Conservation (phyloP, 2,113 vertebrate species). For the Apodemus sylvaticus region DNA sequence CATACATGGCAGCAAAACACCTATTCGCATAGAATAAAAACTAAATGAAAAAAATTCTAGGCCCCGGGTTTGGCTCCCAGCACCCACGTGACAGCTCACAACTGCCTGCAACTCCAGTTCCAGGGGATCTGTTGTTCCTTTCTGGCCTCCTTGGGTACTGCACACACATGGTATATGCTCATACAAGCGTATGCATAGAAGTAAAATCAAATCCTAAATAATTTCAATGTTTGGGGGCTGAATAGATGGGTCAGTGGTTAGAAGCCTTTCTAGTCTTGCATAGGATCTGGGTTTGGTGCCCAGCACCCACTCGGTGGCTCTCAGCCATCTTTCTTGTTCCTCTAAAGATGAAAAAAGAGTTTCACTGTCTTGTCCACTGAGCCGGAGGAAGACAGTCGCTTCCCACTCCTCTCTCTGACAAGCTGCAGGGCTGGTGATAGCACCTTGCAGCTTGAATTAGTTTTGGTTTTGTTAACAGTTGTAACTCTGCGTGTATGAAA, state of each 20-base stretch:
- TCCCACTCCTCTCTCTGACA: not conserved
- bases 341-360: not conserved
- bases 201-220: not conserved
- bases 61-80: not conserved
- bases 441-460: not conserved
- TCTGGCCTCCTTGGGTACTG: too few species aligned
- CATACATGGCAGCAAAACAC: not conserved
- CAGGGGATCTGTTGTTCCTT: not conserved
- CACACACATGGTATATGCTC: not conserved
- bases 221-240: not conserved
- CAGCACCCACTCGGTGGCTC: not conserved
- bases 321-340: not conserved
- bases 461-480: not conserved
- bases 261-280: not conserved
- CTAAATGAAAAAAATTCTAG: not conserved
- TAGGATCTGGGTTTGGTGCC: not conserved
- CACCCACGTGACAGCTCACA: not conserved
- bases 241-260: not conserved
- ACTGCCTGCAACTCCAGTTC: not conserved
- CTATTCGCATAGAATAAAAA: not conserved
- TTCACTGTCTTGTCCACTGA: not conserved
- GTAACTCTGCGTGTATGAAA: not conserved
- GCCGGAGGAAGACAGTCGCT: not conserved
- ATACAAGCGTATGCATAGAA: not conserved
- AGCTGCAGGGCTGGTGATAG: not conserved